A percentile compares a stretch with the other conserved stretches of the same genome.
phyloP scores from a whole-genome alignment of 1,140 invertebrate genomes.

The Trichogramma pretiosum region DNA sequence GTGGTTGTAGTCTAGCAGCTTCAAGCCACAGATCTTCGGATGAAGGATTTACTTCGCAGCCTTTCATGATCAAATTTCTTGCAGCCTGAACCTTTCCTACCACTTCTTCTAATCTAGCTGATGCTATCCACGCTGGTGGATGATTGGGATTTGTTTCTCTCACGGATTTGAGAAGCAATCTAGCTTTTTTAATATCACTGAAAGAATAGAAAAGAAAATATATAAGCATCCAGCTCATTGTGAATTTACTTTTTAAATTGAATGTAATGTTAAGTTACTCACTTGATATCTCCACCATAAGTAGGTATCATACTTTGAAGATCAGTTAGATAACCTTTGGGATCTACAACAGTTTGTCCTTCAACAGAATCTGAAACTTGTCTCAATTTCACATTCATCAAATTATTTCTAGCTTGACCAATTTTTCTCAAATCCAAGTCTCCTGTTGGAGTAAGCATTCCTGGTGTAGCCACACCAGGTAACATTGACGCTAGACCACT shows the following conservation, averaged over 20 bases:
- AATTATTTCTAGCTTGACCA: constrained; percentile 96
- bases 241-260: neutral
- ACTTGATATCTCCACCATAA: constrained; percentile 95
- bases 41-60: constrained; percentile 88
- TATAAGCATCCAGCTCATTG: constrained; percentile 1
- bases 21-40: constrained; percentile 98
- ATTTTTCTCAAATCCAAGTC: constrained; percentile 98
- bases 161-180: constrained; percentile 93
- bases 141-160: constrained; percentile 98
- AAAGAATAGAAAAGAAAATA: constrained; percentile 24
- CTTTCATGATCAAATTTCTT: constrained; percentile 95
- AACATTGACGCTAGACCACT: constrained; percentile 78
- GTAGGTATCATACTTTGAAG: constrained; percentile 98
- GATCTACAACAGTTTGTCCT: constrained; percentile 98
- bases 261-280: constrained; percentile 22
- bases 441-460: constrained; percentile 69
- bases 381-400: constrained; percentile 98
- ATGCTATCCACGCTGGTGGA: constrained; percentile 98
- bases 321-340: constrained; percentile 98
- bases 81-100: constrained; percentile 98
- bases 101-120: constrained; percentile 96
- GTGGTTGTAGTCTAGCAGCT: constrained; percentile 88
- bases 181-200: constrained; percentile 94
- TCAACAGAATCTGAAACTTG: constrained; percentile 98
- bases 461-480: constrained; percentile 68